These are phyloP conservation scores for Drosophila maculinotata DNA, from an alignment of 2,888 invertebrate species.

Conservation along the genomic window DNA sequence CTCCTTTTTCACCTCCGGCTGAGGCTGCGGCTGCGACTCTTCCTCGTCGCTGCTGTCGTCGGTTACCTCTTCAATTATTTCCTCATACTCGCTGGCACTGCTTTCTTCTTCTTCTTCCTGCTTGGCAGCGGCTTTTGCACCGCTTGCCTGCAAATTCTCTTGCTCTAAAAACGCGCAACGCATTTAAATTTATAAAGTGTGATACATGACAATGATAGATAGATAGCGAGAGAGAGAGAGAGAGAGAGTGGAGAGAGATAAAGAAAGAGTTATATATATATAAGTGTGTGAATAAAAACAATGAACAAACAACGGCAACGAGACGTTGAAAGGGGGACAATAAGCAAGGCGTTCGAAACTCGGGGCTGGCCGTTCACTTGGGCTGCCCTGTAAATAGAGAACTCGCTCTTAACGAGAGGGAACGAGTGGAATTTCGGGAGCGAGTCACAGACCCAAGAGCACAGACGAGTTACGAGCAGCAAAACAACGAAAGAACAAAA, in stretches of 20 bases:
- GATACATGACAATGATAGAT: constrained; percentile 30
- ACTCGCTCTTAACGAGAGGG: constrained; percentile 2
- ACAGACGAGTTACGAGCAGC: constrained; percentile 14
- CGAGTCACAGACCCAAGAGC: constrained; percentile 8
- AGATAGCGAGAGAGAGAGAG: constrained; percentile 2
- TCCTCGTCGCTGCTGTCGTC: constrained; percentile 76
- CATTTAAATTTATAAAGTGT: constrained; percentile 10
- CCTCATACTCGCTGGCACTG: constrained; percentile 84
- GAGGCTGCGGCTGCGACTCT: constrained; percentile 33
- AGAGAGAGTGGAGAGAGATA: constrained; percentile 2
- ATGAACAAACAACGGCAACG: constrained; percentile 4
- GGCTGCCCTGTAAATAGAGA: constrained; percentile 1
- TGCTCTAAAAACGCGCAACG: constrained; percentile 64
- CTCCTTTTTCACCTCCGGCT: constrained; percentile 15
- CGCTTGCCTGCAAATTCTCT: constrained; percentile 85
- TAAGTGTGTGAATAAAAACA: constrained; percentile 6
- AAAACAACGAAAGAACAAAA: constrained; percentile 2
- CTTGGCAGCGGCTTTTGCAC: constrained; percentile 81
- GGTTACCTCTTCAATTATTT: constrained; percentile 84
- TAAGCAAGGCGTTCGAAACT: constrained; percentile 3
- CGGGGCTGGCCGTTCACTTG: constrained; percentile 1
- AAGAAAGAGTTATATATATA: constrained; percentile 1
- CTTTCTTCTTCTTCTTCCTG: constrained; percentile 68
- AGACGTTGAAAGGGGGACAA: not conserved
- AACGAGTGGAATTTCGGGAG: constrained; percentile 10